Conservation (phyloP, 2,113 vertebrate species). For the Zosterops hypoxanthus region DNA sequence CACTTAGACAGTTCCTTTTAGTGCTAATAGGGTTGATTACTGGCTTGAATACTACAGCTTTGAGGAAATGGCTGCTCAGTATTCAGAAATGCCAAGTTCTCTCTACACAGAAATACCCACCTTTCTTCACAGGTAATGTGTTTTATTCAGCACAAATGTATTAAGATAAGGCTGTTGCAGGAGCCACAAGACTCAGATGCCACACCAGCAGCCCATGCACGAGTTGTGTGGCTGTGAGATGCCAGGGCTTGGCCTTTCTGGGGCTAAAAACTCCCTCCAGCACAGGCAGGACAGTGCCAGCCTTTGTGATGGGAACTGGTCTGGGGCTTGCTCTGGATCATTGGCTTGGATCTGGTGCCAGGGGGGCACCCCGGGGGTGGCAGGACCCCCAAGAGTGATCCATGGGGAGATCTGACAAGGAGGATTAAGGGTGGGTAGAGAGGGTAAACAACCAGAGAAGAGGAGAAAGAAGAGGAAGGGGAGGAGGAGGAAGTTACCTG, state of each 20-base stretch:
- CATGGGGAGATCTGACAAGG: background rate
- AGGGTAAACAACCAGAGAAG: background rate
- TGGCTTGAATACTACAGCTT: background rate
- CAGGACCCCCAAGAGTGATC: accelerated
- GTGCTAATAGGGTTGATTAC: conserved; percentile 42
- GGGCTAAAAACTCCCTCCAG: background rate
- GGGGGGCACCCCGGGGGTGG: accelerated
- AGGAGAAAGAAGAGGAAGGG: background rate
- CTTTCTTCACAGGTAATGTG: background rate
- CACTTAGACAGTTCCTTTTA: background rate
- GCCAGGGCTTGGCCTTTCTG: background rate
- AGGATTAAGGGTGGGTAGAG: background rate
- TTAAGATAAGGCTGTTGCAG: background rate
- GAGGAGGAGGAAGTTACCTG: background rate
- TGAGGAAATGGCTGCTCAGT: conserved; percentile 11
- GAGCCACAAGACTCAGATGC: background rate
- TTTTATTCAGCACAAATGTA: background rate
- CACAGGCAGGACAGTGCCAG: accelerated
- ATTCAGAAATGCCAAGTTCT: conserved; percentile 2
- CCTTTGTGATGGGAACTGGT: accelerated
- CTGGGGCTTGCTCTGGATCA: background rate
- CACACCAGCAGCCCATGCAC: background rate
- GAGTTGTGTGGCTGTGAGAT: accelerated
- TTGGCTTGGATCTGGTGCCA: accelerated
- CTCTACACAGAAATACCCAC: background rate